Base-by-base conservation (phyloP, 1,140 invertebrate species). In the Cherax quadricarinatus region DNA sequence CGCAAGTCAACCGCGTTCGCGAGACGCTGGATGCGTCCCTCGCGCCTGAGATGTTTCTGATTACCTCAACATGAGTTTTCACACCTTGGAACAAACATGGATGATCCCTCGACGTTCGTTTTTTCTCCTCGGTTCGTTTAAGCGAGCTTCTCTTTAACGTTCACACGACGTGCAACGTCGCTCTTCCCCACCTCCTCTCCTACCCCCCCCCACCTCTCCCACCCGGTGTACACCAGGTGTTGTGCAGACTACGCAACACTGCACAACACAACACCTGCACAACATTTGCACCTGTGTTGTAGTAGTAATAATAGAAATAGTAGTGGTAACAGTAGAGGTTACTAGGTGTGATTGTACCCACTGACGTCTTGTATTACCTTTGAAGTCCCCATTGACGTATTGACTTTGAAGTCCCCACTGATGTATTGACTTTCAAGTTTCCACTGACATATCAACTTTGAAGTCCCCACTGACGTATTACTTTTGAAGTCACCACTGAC, bases 51-150 rank as follows among this genome's bases (percentile, higher is more conserved):
- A 89, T 86, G 57, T 81, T 66, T 92, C 87, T 93, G 93, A 93
- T 93, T 93, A 91, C 87, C 73, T 51, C 53, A 84, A 93, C 93
- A 93, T 83, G 90, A 93, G 93, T 93, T 93, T 93, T 93, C 93
- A 92, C 93, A 93, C 93, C 93, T 93, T 89, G 89, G 93, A 93
- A 93, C 93, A 93, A 93, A 93, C 93, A 93, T 88, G 93, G 86
- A 87, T 90, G 82, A 86, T 84, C 21, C 16, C 41, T 14, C 78
- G 70, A 30, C 83, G n/a, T 21, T 49, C 84, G 48, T 21, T 86
- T 86, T 86, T 81, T 78, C 70, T 18, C 9, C 21, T 7, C 53
- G 1, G 7, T 57, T 57, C 60, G 62, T 18, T 70, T 66, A 7
- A 21, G 73, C 16, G 24, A 78, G 75, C 21, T 21, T 73, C 24